These are phyloP conservation scores for Acanthococcus lagerstroemiae DNA, from an alignment of 2,888 invertebrate species.

Conservation along the genomic window DNA sequence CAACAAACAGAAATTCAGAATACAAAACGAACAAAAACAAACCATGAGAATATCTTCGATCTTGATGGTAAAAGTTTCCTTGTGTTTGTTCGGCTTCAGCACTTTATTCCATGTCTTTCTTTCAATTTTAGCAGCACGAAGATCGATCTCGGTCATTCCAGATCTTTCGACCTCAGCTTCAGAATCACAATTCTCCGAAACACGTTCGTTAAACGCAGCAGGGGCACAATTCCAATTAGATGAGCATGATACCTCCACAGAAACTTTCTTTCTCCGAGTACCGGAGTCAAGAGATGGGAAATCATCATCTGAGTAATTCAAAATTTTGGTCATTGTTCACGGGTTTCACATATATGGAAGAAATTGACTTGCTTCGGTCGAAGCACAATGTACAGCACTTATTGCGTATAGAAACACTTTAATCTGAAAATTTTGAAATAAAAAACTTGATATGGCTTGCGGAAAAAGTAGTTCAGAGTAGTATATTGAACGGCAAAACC, in stretches of 20 bases:
- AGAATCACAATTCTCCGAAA: not conserved
- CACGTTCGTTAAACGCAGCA: not conserved
- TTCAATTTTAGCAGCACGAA: not conserved
- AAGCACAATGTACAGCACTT: not conserved
- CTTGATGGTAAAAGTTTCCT: slow-evolving; percentile 3
- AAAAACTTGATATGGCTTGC: too few relatives aligned
- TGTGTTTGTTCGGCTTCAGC: slow-evolving; percentile 6
- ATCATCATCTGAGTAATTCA: slow-evolving; percentile 15
- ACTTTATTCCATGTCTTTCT: not conserved
- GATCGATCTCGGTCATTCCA: too few relatives aligned
- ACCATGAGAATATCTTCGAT: not conserved
- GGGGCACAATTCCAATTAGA: not conserved
- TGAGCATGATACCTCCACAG: not conserved
- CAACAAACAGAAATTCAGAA: not conserved
- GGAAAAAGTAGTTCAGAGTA: too few relatives aligned
- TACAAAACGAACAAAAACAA: not conserved
- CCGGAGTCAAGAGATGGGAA: not conserved
- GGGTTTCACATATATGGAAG: not conserved
- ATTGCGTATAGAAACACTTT: too few relatives aligned
- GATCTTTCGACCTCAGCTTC: not conserved
- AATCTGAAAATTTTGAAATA: too few relatives aligned
- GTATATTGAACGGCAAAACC: too few relatives aligned
- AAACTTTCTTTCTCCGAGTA: not conserved
- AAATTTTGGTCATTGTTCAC: not conserved
- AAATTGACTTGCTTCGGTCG: not conserved